A percentile compares a stretch with the other conserved stretches of the same genome.
These are phyloP conservation scores for Tenthredo scrophulariae DNA, from an alignment of 2,888 invertebrate species.

Conservation along the genomic window DNA sequence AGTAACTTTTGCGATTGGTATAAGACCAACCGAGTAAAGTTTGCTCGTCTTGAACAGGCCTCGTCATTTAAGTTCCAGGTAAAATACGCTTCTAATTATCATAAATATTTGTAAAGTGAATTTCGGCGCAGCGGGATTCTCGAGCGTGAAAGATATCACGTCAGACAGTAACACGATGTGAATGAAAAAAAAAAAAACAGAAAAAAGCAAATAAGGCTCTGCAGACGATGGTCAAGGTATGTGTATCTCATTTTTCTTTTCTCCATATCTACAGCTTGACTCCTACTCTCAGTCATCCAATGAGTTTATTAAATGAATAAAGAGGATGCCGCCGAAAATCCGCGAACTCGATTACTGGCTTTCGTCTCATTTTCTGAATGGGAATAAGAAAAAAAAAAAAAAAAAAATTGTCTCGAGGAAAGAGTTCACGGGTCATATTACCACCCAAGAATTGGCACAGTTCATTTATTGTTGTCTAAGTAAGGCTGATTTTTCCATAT, in stretches of 20 bases:
- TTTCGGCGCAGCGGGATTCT: constrained; percentile 35
- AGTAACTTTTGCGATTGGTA: not conserved
- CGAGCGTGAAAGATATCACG: constrained; percentile 38
- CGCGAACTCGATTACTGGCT: not conserved
- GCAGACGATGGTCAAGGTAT: not conserved
- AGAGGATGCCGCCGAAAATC: constrained; percentile 6
- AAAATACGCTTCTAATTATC: constrained; percentile 32
- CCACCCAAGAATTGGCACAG: constrained; percentile 21
- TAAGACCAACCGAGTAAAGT: not conserved
- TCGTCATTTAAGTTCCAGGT: constrained; percentile 18
- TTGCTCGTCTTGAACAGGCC: not conserved
- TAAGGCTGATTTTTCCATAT: not conserved
- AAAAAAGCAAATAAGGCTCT: not conserved
- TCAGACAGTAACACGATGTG: constrained; percentile 35
- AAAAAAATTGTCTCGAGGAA: not conserved
- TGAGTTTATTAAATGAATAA: constrained; percentile 11
- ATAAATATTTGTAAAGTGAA: constrained; percentile 44
- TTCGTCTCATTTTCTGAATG: not conserved
- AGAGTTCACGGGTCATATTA: not conserved
- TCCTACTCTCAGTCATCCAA: not conserved
- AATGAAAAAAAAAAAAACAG: not conserved
- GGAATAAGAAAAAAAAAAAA: no score
- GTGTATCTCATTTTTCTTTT: not conserved
- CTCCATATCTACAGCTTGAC: not conserved
- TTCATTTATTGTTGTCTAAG: constrained; percentile 41